Conservation (phyloP, 1,140 invertebrate species). For the Ladona fulva region DNA sequence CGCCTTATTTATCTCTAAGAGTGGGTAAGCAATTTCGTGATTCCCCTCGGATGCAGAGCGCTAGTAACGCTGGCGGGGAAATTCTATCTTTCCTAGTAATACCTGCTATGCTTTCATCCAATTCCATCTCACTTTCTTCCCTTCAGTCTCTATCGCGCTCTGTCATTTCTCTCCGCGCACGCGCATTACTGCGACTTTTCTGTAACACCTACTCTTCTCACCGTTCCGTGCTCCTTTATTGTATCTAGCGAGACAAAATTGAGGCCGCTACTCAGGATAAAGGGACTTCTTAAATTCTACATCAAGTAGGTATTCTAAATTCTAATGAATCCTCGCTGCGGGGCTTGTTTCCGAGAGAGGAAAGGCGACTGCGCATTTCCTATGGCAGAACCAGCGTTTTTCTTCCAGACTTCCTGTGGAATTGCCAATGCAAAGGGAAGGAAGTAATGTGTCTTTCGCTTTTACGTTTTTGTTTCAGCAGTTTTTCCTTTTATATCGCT, state of each 20-base stretch:
- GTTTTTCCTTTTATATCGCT: background rate
- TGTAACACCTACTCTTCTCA: background rate
- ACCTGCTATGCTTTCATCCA: background rate
- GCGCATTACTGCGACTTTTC: too few species aligned
- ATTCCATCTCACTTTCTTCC: background rate
- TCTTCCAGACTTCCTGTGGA: background rate
- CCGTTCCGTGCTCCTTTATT: background rate
- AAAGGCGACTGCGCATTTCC: background rate
- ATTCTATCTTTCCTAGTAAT: too few species aligned
- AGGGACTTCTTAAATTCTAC: background rate
- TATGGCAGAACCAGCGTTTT: background rate
- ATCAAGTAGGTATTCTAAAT: slow-evolving; percentile 10
- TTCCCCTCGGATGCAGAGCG: too few species aligned
- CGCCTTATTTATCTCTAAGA: too few species aligned
- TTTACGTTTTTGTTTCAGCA: background rate
- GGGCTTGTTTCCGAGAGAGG: background rate
- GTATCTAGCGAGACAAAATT: background rate
- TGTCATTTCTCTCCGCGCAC: too few species aligned
- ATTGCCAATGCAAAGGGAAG: background rate
- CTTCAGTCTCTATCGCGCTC: background rate
- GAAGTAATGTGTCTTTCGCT: background rate
- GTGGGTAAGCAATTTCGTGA: too few species aligned
- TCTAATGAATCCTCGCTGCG: background rate
- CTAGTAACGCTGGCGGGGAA: too few species aligned
- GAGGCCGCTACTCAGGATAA: background rate